A percentile compares a stretch with the other conserved stretches of the same genome.
phyloP scores from a whole-genome alignment of 2,888 invertebrate species.

The Drosophila pegasa region DNA sequence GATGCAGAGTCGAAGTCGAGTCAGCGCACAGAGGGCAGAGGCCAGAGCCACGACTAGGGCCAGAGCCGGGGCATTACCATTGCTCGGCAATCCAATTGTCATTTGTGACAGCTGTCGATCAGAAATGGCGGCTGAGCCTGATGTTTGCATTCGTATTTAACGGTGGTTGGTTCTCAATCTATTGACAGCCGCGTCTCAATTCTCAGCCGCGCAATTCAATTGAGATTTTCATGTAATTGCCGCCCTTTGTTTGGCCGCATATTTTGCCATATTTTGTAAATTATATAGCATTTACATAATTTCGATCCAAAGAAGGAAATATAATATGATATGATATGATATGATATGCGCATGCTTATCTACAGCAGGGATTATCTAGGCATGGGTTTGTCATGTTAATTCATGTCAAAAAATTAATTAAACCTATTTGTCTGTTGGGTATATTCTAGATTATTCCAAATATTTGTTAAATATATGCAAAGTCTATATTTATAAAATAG shows the following conservation, averaged over 20 bases:
- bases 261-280: conserved; percentile 73
- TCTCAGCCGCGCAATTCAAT: conserved; percentile 45
- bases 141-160: conserved; percentile 34
- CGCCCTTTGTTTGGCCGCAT: conserved; percentile 70
- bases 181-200: conserved; percentile 51
- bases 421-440: background rate
- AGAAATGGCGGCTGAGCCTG: conserved; percentile 76
- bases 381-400: conserved; percentile 15
- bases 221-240: conserved; percentile 70
- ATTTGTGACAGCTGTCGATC: conserved; percentile 83
- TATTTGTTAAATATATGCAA: too few relatives aligned
- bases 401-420: conserved; percentile 12
- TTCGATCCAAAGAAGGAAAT: conserved; percentile 8
- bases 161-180: conserved; percentile 64
- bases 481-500: too few relatives aligned
- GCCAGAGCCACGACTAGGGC: background rate
- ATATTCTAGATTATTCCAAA: background rate
- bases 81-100: conserved; percentile 74
- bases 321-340: conserved; percentile 19
- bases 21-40: background rate
- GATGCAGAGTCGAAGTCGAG: conserved; percentile 20
- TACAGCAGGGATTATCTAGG: conserved; percentile 5
- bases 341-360: conserved; percentile 5
- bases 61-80: background rate
- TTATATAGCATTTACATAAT: conserved; percentile 52